Evolutionary conservation across 2,797 vertebrate genomes (phyloP).

Genomic region (Gadopsis bispinosus): DNA sequence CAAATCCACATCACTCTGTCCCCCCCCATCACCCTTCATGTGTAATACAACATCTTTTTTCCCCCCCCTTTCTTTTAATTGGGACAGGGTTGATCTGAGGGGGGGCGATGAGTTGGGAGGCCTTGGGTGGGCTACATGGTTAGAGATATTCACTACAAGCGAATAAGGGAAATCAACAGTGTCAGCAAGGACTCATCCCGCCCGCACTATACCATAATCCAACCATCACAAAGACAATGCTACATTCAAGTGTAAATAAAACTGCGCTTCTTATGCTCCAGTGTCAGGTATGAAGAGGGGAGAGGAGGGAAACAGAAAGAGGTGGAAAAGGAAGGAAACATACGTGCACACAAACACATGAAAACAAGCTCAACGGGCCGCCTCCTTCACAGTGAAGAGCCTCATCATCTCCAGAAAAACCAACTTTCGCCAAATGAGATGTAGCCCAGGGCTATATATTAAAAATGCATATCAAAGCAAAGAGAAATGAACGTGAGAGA

Average conservation of each 20-base stretch:
- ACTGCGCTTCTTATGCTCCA: constrained; percentile 81
- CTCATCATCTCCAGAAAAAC: constrained; percentile 92
- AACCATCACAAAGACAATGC: constrained; percentile 89
- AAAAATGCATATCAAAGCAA: constrained; percentile 99
- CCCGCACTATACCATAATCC: constrained; percentile 88
- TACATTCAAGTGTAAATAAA: constrained; percentile 94
- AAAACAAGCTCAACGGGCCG: constrained; percentile 82
- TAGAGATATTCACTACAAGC: constrained; percentile 73
- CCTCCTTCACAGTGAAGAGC: constrained; percentile 91
- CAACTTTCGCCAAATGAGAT: constrained; percentile 95
- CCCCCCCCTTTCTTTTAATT: constrained; percentile 45
- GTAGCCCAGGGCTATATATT: constrained; percentile 93
- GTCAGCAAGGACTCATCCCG: constrained; percentile 85
- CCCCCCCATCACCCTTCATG: constrained; percentile 59
- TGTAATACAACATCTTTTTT: constrained; percentile 62
- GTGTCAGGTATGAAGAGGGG: constrained; percentile 76
- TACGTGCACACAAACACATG: constrained; percentile 26
- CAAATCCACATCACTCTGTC: constrained; percentile 54
- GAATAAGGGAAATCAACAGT: constrained; percentile 83
- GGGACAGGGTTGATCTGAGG: constrained; percentile 61
- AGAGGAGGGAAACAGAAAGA: constrained; percentile 79
- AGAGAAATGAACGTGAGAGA: constrained; percentile 93
- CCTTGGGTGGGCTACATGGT: constrained; percentile 68
- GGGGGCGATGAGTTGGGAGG: constrained; percentile 59
- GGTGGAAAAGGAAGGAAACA: constrained; percentile 33